phyloP scores from a whole-genome alignment of 2,888 invertebrate species.

The Stenurella melanura region DNA sequence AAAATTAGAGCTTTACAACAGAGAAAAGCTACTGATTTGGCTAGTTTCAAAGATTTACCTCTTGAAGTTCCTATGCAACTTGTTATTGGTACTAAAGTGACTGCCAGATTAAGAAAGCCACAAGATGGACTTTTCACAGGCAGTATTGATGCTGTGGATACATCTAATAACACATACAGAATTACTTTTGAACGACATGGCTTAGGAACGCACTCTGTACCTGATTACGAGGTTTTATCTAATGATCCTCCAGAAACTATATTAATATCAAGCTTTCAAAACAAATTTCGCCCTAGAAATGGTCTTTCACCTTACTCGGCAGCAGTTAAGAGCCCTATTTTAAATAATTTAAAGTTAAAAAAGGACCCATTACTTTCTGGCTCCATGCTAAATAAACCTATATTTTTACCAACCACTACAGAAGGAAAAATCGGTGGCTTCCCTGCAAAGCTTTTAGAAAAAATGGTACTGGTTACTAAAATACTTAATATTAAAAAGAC shows the following conservation, averaged over 20 bases:
- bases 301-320: conserved; percentile 73
- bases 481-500: conserved; percentile 87
- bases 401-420: conserved; percentile 62
- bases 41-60: conserved; percentile 89
- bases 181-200: conserved; percentile 95
- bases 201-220: conserved; percentile 95
- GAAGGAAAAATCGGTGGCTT: conserved; percentile 84
- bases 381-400: conserved; percentile 67
- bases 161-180: conserved; percentile 94
- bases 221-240: conserved; percentile 96
- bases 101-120: conserved; percentile 91
- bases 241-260: conserved; percentile 95
- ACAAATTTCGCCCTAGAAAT: conserved; percentile 85
- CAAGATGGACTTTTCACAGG: conserved; percentile 95
- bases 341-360: conserved; percentile 71
- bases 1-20: conserved; percentile 96
- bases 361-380: conserved; percentile 84
- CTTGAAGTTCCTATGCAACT: conserved; percentile 95
- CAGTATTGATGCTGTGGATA: conserved; percentile 95
- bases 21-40: conserved; percentile 87
- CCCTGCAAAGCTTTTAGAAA: conserved; percentile 88
- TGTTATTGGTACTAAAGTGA: conserved; percentile 95
- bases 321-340: conserved; percentile 72
- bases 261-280: conserved; percentile 87
- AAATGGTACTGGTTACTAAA: conserved; percentile 91